Percentiles rank a stretch among this genome's conserved stretches.
Evolutionary conservation across 2,888 invertebrate species (phyloP).

Genomic region (Hypercompe scribonia): DNA sequence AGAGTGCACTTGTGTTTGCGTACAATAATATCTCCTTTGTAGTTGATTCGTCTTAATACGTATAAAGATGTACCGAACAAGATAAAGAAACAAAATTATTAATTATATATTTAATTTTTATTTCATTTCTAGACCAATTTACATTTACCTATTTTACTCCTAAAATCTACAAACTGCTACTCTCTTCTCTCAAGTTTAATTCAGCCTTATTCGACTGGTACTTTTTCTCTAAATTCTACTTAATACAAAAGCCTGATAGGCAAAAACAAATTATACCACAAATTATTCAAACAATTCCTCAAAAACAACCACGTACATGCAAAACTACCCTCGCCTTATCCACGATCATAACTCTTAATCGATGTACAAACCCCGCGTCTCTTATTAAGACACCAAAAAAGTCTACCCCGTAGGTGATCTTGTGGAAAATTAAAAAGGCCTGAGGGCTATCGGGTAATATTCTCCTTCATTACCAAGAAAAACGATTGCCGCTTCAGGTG

Average conservation of each 20-base stretch:
- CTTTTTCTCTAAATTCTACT: too few species aligned
- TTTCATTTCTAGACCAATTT: too few species aligned
- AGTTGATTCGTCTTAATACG: too few species aligned
- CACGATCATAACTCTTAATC: conserved; percentile 48
- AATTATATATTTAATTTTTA: too few species aligned
- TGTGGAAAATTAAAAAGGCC: conserved; percentile 85
- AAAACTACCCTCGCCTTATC: conserved; percentile 19
- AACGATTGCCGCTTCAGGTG: conserved; percentile 77
- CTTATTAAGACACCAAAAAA: conserved; percentile 62
- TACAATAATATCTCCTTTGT: too few species aligned
- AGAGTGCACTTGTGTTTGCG: too few species aligned
- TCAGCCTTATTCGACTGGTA: too few species aligned
- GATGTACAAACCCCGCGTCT: conserved; percentile 44
- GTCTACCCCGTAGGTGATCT: conserved; percentile 72
- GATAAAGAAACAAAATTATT: too few species aligned
- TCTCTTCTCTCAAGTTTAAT: too few species aligned
- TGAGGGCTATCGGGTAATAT: conserved; percentile 81
- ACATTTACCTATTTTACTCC: too few species aligned
- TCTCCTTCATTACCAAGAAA: conserved; percentile 71
- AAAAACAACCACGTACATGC: background rate
- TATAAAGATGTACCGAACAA: too few species aligned
- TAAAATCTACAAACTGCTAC: too few species aligned
- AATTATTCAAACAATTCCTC: conserved; percentile 6
- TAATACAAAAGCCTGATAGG: background rate
- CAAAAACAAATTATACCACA: conserved; percentile 3